A percentile compares a stretch with the other conserved stretches of the same genome.
Conservation (phyloP, 2,888 invertebrate genomes). For the Ichneumoninae sp. region DNA sequence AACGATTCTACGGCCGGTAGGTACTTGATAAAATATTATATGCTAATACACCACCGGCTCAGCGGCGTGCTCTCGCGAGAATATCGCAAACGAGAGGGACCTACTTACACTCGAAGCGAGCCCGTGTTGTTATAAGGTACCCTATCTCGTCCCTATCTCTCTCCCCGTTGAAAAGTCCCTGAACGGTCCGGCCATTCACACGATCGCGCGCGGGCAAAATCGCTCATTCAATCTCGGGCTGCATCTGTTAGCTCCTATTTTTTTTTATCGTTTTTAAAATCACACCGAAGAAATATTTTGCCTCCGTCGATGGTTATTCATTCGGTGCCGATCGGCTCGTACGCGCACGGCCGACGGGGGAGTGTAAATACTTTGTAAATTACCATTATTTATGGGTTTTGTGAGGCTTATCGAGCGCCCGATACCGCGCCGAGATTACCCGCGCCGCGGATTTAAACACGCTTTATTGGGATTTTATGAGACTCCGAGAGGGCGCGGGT, state of each 20-base stretch:
- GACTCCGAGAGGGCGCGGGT: neutral
- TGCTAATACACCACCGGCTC: constrained; percentile 67
- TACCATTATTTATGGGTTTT: constrained; percentile 23
- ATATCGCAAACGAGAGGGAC: constrained; percentile 51
- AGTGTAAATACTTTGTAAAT: constrained; percentile 53
- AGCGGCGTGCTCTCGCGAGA: neutral
- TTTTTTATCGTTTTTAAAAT: constrained; percentile 16
- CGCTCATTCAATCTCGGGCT: constrained; percentile 58
- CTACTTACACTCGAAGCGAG: constrained; percentile 51
- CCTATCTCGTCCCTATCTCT: constrained; percentile 39
- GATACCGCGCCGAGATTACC: neutral
- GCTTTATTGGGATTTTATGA: neutral
- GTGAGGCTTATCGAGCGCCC: constrained; percentile 1
- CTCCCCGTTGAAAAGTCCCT: constrained; percentile 32
- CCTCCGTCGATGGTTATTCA: constrained; percentile 18
- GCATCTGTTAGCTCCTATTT: constrained; percentile 28
- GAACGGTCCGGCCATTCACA: constrained; percentile 57
- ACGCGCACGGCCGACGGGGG: constrained; percentile 10
- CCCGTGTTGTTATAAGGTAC: neutral
- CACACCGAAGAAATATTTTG: constrained; percentile 55
- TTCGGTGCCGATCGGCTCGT: constrained; percentile 13
- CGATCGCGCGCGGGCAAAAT: constrained; percentile 59
- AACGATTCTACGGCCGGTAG: constrained; percentile 75
- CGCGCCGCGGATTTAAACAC: neutral
- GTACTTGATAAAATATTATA: constrained; percentile 76